Conservation (phyloP, 2,888 invertebrate species). For the Mamestra brassicae region DNA sequence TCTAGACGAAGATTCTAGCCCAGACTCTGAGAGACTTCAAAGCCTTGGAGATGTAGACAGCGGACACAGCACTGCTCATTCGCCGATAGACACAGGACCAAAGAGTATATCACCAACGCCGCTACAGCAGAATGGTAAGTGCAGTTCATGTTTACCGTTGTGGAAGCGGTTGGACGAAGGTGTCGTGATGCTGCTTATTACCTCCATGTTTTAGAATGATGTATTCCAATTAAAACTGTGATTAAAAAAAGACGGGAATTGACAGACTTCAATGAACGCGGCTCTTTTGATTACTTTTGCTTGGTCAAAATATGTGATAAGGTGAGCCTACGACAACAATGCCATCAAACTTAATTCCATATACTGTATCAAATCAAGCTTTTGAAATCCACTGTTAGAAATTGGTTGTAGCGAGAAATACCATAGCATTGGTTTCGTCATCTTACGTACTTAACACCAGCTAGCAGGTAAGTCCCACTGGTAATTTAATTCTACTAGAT, state of each 20-base stretch:
- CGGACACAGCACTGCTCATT: conserved; percentile 97
- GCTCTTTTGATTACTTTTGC: background rate
- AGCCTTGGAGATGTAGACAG: conserved; percentile 95
- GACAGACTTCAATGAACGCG: background rate
- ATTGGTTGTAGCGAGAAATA: background rate
- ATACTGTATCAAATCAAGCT: background rate
- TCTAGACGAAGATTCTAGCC: conserved; percentile 95
- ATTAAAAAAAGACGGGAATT: background rate
- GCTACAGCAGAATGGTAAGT: conserved; percentile 89
- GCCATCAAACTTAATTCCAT: too few species aligned
- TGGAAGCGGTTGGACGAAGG: background rate
- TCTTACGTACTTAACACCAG: too few species aligned
- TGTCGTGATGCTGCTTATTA: background rate
- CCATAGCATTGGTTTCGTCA: too few species aligned
- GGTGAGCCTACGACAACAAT: background rate
- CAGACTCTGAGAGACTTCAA: conserved; percentile 96
- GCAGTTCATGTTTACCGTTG: conserved; percentile 4
- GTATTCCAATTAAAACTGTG: conserved; percentile 8
- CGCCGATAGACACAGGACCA: conserved; percentile 95
- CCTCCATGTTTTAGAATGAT: background rate
- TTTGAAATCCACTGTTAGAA: background rate
- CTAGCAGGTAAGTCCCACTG: too few species aligned
- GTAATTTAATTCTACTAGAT: too few species aligned
- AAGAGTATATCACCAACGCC: conserved; percentile 96
- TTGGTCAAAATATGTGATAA: background rate